Conservation (phyloP, 2,797 vertebrate genomes). For the Acomys russatus region DNA sequence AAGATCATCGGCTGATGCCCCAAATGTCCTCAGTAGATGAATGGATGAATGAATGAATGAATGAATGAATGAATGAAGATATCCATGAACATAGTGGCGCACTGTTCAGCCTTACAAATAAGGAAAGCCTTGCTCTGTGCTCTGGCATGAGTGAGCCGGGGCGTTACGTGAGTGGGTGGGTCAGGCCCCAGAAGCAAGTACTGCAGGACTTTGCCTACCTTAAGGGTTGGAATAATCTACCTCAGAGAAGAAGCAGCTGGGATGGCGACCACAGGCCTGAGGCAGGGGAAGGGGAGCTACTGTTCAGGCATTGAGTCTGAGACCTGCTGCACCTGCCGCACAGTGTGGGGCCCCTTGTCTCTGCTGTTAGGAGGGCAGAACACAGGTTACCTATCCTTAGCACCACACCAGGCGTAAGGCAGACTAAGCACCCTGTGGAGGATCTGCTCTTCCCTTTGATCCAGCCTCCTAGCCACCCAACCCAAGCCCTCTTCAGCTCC, state of each 20-base stretch:
- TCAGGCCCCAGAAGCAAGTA: not conserved
- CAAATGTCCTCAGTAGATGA: too few species aligned
- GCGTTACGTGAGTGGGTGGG: rapidly evolving
- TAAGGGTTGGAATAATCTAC: not conserved
- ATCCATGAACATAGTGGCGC: not conserved
- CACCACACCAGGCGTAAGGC: rapidly evolving
- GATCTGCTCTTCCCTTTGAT: not conserved
- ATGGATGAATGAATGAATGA: not conserved
- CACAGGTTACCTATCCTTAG: rapidly evolving
- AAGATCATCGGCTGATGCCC: not conserved
- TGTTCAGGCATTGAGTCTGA: not conserved
- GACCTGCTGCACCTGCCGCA: too few species aligned
- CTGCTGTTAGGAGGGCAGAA: not conserved
- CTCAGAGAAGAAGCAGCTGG: not conserved
- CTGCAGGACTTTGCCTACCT: rapidly evolving
- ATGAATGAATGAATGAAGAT: not conserved
- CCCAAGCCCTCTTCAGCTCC: not conserved
- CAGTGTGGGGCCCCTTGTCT: not conserved
- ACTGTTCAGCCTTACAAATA: not conserved
- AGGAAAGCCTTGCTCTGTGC: not conserved
- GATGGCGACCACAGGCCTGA: not conserved
- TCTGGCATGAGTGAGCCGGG: rapidly evolving
- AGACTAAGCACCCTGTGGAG: not conserved
- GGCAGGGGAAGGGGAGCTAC: not conserved
- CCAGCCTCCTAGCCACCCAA: not conserved